Conservation (phyloP, 2,888 invertebrate species). For the Machimus rusticus region DNA sequence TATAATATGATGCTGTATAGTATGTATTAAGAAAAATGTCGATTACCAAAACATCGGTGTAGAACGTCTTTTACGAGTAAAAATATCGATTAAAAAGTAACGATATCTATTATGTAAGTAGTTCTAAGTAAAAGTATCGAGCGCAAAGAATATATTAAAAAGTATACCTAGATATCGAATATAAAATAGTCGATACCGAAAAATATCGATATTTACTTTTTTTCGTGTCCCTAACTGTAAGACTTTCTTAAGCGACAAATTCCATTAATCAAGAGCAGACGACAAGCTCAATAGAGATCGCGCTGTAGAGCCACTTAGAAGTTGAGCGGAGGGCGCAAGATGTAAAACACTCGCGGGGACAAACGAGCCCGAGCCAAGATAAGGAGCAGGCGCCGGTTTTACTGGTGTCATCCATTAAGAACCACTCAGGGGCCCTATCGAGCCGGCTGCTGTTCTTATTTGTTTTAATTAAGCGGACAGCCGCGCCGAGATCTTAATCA, state of each 20-base stretch:
- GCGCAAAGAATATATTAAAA: too few species aligned
- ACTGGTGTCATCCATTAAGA: slow-evolving; percentile 6
- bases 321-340: not conserved
- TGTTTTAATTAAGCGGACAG: slow-evolving; percentile 15
- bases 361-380: not conserved
- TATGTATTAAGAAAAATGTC: too few species aligned
- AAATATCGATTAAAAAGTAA: too few species aligned
- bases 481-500: slow-evolving; percentile 6
- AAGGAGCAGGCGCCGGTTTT: slow-evolving; percentile 15
- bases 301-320: not conserved
- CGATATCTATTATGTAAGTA: too few species aligned
- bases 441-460: not conserved
- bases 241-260: not conserved
- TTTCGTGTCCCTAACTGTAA: too few species aligned
- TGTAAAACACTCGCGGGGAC: not conserved
- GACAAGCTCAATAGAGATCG: not conserved
- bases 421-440: not conserved
- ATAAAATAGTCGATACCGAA: too few species aligned
- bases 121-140: too few species aligned
- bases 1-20: too few species aligned
- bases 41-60: too few species aligned
- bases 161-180: too few species aligned
- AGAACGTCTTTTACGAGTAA: too few species aligned
- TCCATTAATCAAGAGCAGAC: not conserved
- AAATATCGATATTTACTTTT: too few species aligned